Base-by-base conservation (phyloP, 2,888 invertebrate species). In the Pegoplata infirma region DNA sequence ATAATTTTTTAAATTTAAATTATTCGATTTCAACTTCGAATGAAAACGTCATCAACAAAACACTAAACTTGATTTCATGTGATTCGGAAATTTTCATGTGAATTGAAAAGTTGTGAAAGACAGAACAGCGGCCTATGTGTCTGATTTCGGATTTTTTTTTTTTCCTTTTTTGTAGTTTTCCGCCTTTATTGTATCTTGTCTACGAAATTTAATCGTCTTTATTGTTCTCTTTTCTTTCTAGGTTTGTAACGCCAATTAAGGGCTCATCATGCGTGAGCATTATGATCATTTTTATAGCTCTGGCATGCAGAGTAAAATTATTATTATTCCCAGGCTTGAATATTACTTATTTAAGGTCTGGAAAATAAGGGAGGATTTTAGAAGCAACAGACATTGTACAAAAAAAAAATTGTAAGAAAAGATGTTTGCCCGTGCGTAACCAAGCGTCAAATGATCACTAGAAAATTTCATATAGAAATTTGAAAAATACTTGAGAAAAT, bases 191-290 rank as follows among this genome's bases (percentile, higher is more conserved):
- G 5, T 40, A 40, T 25, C 6, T 6, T 3, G 3, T 25, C 3
- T 5, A 25, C 25, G 25, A 3, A 25, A 6, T 25, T 25, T 5
- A 25, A 25, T 5, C 3, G 25, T 40, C 28, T 75, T 51, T 44
- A 49, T 63, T 63, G n/a, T 19, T 6, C 21, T 17, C n/a, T n/a
- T n/a, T 25, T 21, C 5, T 21, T n/a, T n/a, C 21, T 16, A 64
- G 56, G 56, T 83, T 85, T 85, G 86, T 84, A 84, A 88, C 86
- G 88, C 86, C 88, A 88, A 87, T 87, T 87, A 87, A 85, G 84
- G 85, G 82, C 84, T 81, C 85, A 86, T 87, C 86, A 88, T 86
- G 85, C 81, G 84, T 75, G 46, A 75, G 71, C 79, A 79, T 75
- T 67, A 80, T 71, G 81, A 83, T 83, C 80, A 81, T 81, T 83